Conservation (phyloP, 2,113 vertebrate genomes). For the Melanostigma gelatinosum region DNA sequence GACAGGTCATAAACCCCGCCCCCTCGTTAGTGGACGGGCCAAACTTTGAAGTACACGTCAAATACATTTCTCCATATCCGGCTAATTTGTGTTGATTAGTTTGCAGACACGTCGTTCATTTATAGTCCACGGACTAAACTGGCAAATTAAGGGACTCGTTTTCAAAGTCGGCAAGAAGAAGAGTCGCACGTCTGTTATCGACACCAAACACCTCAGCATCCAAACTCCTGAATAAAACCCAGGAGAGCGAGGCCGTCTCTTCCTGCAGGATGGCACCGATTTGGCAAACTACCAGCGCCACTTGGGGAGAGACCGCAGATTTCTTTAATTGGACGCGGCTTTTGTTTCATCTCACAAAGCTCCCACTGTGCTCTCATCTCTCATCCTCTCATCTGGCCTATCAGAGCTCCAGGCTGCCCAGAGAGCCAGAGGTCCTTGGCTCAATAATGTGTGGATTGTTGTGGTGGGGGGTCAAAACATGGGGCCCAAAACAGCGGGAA, state of each 20-base stretch:
- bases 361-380: slow-evolving; percentile 56
- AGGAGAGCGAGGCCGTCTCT: background rate
- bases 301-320: slow-evolving; percentile 14
- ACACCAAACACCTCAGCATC: background rate
- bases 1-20: too few species aligned
- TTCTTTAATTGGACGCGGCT: slow-evolving; percentile 63
- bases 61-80: too few species aligned
- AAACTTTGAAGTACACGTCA: too few species aligned
- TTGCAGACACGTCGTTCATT: too few species aligned
- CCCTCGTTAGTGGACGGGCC: too few species aligned
- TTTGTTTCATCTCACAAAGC: slow-evolving; percentile 75
- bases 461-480: slow-evolving; percentile 8
- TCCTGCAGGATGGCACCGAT: slow-evolving; percentile 19
- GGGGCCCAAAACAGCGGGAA: slow-evolving; percentile 24
- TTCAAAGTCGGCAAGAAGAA: slow-evolving; percentile 13
- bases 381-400: slow-evolving; percentile 45
- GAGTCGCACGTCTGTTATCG: background rate
- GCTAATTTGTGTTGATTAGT: too few species aligned
- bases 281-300: slow-evolving; percentile 27
- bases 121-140: too few species aligned
- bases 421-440: slow-evolving; percentile 66
- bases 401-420: slow-evolving; percentile 40
- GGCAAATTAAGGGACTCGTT: background rate
- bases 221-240: background rate
- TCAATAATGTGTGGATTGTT: slow-evolving; percentile 75